phyloP scores from a whole-genome alignment of 2,113 vertebrate species.

The Ailurus styani region DNA sequence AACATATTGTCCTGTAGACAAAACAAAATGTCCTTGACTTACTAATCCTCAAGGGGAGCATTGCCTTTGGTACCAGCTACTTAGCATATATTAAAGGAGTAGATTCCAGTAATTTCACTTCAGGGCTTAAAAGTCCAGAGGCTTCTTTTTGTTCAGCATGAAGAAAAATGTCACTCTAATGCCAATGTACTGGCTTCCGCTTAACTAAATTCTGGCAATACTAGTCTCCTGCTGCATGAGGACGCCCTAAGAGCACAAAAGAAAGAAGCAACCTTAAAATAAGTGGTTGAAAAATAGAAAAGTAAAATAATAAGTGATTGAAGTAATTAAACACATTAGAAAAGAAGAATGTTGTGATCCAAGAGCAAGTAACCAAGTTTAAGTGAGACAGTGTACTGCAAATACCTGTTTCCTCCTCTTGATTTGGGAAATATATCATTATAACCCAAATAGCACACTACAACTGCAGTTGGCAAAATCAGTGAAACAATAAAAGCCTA shows the following conservation, averaged over 20 bases:
- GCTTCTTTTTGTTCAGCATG: background rate
- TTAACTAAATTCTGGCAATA: background rate
- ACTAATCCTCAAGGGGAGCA: background rate
- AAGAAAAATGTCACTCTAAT: background rate
- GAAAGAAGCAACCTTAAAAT: background rate
- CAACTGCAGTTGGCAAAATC: background rate
- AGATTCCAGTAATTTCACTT: background rate
- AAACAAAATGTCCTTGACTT: conserved; percentile 20
- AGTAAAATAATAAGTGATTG: background rate
- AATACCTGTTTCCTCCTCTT: background rate
- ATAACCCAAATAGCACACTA: background rate
- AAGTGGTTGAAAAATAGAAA: background rate
- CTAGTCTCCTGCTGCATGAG: background rate
- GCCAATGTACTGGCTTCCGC: background rate
- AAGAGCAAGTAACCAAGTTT: background rate
- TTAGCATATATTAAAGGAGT: conserved; percentile 27
- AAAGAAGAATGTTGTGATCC: background rate
- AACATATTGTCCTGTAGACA: background rate
- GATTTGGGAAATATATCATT: background rate
- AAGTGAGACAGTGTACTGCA: background rate
- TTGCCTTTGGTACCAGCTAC: background rate
- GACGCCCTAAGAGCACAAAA: background rate
- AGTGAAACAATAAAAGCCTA: background rate
- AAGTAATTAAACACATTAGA: background rate
- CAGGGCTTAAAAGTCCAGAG: background rate